Evolutionary conservation across 2,113 vertebrate species (phyloP).

Genomic region (Sigmodon hispidus): DNA sequence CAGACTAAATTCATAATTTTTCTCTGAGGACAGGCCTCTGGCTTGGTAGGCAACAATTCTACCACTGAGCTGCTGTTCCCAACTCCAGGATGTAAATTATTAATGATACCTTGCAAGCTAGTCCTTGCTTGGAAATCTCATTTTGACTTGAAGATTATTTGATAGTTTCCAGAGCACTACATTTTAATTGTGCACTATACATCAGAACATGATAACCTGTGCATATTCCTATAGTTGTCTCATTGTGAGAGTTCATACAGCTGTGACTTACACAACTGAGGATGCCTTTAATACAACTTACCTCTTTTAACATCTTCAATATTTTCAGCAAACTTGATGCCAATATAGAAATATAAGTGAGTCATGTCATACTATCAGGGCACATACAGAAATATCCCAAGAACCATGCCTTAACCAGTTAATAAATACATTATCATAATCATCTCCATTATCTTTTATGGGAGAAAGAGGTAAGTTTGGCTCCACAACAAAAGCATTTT

Average conservation of each 20-base stretch:
- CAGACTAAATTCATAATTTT: neutral
- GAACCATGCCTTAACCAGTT: neutral
- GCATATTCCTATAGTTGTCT: neutral
- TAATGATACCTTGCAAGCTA: neutral
- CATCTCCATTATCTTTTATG: neutral
- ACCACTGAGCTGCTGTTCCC: neutral
- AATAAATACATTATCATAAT: neutral
- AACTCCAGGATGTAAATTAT: neutral
- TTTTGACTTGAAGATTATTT: neutral
- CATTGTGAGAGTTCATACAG: neutral
- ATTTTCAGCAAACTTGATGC: neutral
- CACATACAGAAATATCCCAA: neutral
- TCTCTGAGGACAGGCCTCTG: too few species aligned
- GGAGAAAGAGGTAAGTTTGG: neutral
- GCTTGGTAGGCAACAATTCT: neutral
- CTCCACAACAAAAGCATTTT: neutral
- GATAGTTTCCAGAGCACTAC: neutral
- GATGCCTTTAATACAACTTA: neutral
- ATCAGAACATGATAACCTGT: neutral
- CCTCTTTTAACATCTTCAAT: neutral
- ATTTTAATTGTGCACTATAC: neutral
- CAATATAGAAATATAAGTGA: neutral
- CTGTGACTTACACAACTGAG: neutral
- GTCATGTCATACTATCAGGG: neutral
- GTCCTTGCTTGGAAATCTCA: neutral